Evolutionary conservation across 2,888 invertebrate species (phyloP), one percentile per base, ranked within the genome.

Genomic region (Cryptocheilus praepositus): DNA sequence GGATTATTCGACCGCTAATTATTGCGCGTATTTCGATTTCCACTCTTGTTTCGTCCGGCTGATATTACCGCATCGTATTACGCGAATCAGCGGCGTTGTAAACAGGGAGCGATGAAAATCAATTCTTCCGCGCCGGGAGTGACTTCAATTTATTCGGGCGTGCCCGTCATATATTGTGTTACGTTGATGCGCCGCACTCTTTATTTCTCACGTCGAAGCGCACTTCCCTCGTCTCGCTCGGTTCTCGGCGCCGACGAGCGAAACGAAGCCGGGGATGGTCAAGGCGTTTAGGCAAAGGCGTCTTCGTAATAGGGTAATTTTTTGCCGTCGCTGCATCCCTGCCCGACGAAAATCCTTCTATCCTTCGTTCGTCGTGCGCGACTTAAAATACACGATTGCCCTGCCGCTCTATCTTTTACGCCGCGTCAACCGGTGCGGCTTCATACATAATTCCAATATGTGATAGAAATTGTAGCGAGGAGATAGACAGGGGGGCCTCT

Each of bases 361-460:
- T 58, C 57, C 61, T 49, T 64, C 61, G 49, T 61, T 59, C 59
- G 64, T 70, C 70, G 51, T 59, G 53, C 62, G 28, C 46, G 53
- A 21, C 55, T 4, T 63, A 66, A 68, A 79, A 76, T 71, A 73
- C 71, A 58, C 22, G 73, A 64, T 67, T 67, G 13, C 7, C 36
- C 36, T 16, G 49, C 49, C 16, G 11, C 49, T 49, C 49, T 16
- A n/a, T 61, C 56, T 67, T 49, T 62, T 51, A 52, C 52, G 54
- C 60, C 51, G 7, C 60, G 54, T 60, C 54, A 49, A 45, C 15
- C 57, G 59, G 59, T 53, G 46, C 56, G 25, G 43, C 61, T 64
- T 83, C 81, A 81, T 83, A 79, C 82, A 83, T 83, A 81, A 83
- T 83, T 82, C 82, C 74, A 75, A 78, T 79, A 73, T 78, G 77